These are phyloP conservation scores for Scolopax bukidnonensis DNA, from an alignment of 2,797 vertebrate genomes.

Conservation along the genomic window DNA sequence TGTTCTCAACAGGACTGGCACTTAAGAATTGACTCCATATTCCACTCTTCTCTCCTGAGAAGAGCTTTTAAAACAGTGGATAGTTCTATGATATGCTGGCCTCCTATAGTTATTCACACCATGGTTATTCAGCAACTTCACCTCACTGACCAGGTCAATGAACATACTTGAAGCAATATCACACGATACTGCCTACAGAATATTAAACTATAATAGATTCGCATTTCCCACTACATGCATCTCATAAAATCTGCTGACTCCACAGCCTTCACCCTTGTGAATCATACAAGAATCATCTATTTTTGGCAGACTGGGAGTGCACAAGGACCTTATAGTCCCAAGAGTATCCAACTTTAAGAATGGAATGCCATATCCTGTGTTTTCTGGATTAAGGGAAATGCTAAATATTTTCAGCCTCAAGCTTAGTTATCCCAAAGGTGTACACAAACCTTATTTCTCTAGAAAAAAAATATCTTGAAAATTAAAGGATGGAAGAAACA, in stretches of 20 bases:
- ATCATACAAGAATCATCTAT: not conserved
- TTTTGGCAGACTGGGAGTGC: not conserved
- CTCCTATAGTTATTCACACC: not conserved
- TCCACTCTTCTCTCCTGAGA: not conserved
- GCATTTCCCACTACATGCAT: not conserved
- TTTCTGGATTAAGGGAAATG: not conserved
- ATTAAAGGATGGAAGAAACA: not conserved
- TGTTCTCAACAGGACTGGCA: not conserved
- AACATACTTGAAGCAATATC: not conserved
- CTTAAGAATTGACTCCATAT: not conserved
- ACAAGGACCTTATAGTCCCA: not conserved
- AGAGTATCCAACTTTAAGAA: not conserved
- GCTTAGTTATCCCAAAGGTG: not conserved
- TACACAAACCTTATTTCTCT: not conserved
- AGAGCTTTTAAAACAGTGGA: not conserved
- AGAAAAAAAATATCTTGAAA: not conserved
- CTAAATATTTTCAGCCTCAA: not conserved
- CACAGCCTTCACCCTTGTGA: not conserved
- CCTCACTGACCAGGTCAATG: slow-evolving; percentile 6
- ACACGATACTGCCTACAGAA: not conserved
- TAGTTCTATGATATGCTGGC: slow-evolving; percentile 30
- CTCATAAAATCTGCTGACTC: not conserved
- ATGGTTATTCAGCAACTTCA: not conserved
- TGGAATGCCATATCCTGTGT: not conserved
- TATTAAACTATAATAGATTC: not conserved